Evolutionary conservation across 2,888 invertebrate genomes (phyloP).

Genomic region (Scrobipalpa costella): DNA sequence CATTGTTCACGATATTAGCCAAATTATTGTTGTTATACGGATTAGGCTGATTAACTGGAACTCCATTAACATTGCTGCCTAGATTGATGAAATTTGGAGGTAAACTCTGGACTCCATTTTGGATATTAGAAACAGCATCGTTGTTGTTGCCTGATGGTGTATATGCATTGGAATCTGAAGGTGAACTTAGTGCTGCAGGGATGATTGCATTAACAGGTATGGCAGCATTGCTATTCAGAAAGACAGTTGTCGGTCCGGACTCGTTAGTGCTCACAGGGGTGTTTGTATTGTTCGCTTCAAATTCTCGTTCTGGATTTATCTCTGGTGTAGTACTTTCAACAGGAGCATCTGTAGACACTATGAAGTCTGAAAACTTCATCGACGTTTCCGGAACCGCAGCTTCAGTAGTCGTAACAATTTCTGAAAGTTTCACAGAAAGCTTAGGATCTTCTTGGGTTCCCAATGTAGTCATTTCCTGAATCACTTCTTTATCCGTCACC

Average conservation of each 20-base stretch:
- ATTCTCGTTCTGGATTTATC: background rate
- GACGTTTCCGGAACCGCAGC: background rate
- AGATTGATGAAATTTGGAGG: background rate
- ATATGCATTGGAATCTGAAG: background rate
- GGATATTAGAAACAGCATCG: background rate
- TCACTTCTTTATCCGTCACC: background rate
- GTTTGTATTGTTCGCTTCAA: background rate
- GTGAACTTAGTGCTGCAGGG: background rate
- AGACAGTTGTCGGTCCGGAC: background rate
- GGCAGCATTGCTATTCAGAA: background rate
- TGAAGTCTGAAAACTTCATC: background rate
- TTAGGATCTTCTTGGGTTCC: background rate
- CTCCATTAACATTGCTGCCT: background rate
- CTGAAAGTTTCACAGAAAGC: background rate
- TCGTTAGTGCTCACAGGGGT: background rate
- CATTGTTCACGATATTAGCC: background rate
- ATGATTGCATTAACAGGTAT: background rate
- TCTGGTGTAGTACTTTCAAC: background rate
- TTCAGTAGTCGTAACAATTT: background rate
- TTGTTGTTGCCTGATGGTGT: background rate
- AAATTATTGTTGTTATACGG: background rate
- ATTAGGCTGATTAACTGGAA: background rate
- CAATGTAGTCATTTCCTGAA: background rate
- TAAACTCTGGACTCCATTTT: background rate
- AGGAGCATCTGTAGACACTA: background rate